Base-by-base conservation (phyloP, 2,113 vertebrate genomes). In the Eurypyga helias region DNA sequence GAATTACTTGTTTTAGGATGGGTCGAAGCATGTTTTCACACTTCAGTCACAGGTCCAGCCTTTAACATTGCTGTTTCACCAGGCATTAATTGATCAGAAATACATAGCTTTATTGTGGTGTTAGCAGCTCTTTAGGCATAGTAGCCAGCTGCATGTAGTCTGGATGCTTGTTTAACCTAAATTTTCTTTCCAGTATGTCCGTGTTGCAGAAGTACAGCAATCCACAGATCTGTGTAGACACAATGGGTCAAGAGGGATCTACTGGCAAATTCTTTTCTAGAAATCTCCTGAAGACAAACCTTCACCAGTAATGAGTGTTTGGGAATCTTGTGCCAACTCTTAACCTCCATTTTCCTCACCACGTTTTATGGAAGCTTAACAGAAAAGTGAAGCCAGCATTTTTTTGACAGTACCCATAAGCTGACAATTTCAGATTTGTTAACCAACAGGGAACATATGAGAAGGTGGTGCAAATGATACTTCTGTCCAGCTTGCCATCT, bases 261-360 rank as follows among this genome's bases (percentile, higher is more conserved):
- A 10, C 31, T 61, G 54, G 49, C 21, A 17, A 6, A 9, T 69
- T 64, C 4, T 77, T 61, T 15, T 26, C 52, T 76, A 57, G 69
- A 71, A 88, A 17, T 26, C 3, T 4, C 33, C 25, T 5, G 3
- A 75, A 70, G 49, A 28, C 34, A 67, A 58, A 31, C 29, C 5
- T 55, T 19, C 7, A 2, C 60, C 49, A 46, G 55, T 17, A 7
- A 52, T 17, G 26, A 82, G 33, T 0, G 0, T n/a, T 78, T 0
- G 0, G 38, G 43, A 84, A 57, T 66, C 20, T 46, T 1, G 0
- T 61, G 13, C 62, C 36, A 36, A 14, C 38, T 60, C 45, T 48
- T 31, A 19, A 70, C 6, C 20, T 33, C 46, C 5, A 1, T 82
- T 91, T 54, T 61, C 41, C 69, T 70, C 41, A 45, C 15, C 7